These are phyloP conservation scores for Actinostola sp. DNA, from an alignment of 92 coral and sea anemone species.

Conservation along the genomic window DNA sequence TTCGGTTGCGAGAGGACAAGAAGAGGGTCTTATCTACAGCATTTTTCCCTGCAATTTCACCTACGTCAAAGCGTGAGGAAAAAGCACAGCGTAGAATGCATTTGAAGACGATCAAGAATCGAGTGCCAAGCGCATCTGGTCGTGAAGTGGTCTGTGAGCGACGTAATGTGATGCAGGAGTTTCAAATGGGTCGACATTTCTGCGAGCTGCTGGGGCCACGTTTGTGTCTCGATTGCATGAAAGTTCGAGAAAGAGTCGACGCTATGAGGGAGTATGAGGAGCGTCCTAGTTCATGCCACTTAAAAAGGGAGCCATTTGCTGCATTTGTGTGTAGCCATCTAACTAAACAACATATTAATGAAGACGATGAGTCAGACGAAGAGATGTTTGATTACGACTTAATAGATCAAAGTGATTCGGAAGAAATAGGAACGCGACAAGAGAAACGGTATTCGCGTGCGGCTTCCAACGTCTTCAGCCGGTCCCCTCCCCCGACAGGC, in stretches of 20 bases:
- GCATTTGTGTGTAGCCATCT: slow-evolving; percentile 55
- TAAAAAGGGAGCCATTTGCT: slow-evolving; percentile 59
- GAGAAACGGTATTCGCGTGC: slow-evolving; percentile 11
- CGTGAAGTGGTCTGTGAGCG: slow-evolving; percentile 49
- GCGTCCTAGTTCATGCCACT: slow-evolving; percentile 14
- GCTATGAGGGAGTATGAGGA: slow-evolving; percentile 40
- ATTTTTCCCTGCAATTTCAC: slow-evolving; percentile 5
- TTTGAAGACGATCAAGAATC: slow-evolving; percentile 47
- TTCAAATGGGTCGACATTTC: slow-evolving; percentile 55
- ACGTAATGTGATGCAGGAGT: slow-evolving; percentile 24
- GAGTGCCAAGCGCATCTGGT: slow-evolving; percentile 62
- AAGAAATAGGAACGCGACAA: too few relatives aligned
- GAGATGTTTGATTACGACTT: slow-evolving; percentile 52
- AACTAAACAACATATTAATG: slow-evolving; percentile 21
- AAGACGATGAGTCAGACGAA: slow-evolving; percentile 50
- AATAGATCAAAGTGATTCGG: slow-evolving; percentile 43
- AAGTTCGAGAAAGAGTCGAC: slow-evolving; percentile 41
- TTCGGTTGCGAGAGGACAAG: slow-evolving; percentile 26
- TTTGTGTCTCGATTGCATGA: slow-evolving; percentile 74
- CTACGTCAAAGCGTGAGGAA: background rate
- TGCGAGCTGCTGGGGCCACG: slow-evolving; percentile 84
- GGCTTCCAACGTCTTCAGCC: slow-evolving; percentile 28
- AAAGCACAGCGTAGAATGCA: slow-evolving; percentile 8
- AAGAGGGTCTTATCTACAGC: background rate
- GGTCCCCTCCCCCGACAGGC: slow-evolving; percentile 29